phyloP scores from a whole-genome alignment of 37 sponge, comb jelly and placozoan species.

The Aphrocallistes beatrix region DNA sequence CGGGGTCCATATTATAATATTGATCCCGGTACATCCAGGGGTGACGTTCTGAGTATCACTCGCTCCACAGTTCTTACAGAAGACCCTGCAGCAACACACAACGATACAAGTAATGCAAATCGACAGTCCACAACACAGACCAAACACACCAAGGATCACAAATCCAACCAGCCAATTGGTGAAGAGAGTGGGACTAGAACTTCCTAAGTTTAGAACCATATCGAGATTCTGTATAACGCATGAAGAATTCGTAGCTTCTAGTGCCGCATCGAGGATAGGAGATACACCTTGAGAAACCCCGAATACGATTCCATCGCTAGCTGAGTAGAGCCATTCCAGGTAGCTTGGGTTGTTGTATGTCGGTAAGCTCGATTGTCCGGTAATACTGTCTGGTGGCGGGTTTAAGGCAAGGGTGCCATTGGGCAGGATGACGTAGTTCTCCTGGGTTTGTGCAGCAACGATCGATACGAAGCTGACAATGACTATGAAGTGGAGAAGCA shows the following conservation, averaged over 20 bases:
- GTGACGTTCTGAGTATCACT: not conserved
- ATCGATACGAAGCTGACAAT: too few species aligned
- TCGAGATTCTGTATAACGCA: not conserved
- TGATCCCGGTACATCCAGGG: not conserved
- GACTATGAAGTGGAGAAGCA: too few species aligned
- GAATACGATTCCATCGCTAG: not conserved
- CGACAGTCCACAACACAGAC: not conserved
- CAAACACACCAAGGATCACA: not conserved
- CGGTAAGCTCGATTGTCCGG: not conserved
- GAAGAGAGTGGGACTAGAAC: not conserved
- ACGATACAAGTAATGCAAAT: not conserved
- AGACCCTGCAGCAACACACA: not conserved
- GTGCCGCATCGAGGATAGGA: not conserved
- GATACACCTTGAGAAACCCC: not conserved
- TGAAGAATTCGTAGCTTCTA: not conserved
- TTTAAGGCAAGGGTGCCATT: not conserved
- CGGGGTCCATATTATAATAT: not conserved
- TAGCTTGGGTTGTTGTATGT: not conserved
- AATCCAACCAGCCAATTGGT: not conserved
- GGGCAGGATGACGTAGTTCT: not conserved
- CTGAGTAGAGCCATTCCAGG: not conserved
- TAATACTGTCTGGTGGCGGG: not conserved
- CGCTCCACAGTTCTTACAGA: not conserved
- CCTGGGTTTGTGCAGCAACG: not conserved
- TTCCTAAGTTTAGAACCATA: not conserved